Percentiles rank a stretch among this genome's conserved stretches.
Evolutionary conservation across 2,888 invertebrate genomes (phyloP).

Genomic region (Sinohyriopsis cumingii): DNA sequence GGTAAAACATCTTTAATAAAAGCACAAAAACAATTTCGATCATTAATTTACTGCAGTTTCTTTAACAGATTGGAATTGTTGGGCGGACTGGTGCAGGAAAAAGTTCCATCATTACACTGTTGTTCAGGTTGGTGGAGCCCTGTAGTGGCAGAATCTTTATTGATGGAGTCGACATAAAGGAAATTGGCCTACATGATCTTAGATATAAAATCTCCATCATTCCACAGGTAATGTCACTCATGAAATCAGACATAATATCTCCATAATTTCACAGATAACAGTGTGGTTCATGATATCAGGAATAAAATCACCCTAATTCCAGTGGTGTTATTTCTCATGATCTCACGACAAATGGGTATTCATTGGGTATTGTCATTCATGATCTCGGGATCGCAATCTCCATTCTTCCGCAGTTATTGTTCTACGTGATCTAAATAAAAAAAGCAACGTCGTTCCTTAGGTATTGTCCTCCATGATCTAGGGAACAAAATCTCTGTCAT

Average conservation of each 20-base stretch:
- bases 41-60: slow-evolving; percentile 81
- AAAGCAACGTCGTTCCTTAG: no score
- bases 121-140: slow-evolving; percentile 87
- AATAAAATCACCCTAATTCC: slow-evolving; percentile 92
- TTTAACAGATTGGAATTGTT: slow-evolving; percentile 79
- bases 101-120: slow-evolving; percentile 81
- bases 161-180: slow-evolving; percentile 78
- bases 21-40: slow-evolving; percentile 3
- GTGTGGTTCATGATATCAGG: slow-evolving; percentile 83
- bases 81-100: slow-evolving; percentile 74
- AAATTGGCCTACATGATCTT: slow-evolving; percentile 81
- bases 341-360: no score
- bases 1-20: no score
- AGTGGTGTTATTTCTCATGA: no score
- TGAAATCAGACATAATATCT: no score
- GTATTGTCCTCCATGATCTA: no score
- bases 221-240: slow-evolving; percentile 33
- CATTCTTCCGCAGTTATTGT: no score
- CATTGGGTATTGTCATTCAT: no score
- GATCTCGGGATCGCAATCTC: no score
- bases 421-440: no score
- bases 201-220: slow-evolving; percentile 30
- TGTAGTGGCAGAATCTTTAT: slow-evolving; percentile 84
- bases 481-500: no score
- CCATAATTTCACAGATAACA: no score